phyloP scores from a whole-genome alignment of 1,140 invertebrate genomes.

The Drosophila obscura region DNA sequence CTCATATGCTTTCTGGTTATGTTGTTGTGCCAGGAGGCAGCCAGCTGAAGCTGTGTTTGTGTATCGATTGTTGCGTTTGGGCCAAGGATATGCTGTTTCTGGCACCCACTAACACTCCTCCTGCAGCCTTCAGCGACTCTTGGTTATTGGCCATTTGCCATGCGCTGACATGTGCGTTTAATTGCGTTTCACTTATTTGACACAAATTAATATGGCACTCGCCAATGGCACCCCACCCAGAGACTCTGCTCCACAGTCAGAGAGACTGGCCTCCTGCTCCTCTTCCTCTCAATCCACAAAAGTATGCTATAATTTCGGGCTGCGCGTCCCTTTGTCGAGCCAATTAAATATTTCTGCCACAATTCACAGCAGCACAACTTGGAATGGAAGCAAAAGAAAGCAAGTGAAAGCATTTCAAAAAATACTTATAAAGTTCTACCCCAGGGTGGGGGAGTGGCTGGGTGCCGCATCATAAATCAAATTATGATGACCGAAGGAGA shows the following conservation, averaged over 20 bases:
- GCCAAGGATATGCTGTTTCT: conserved; percentile 18
- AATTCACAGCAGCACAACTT: conserved; percentile 46
- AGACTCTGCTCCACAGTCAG: not conserved
- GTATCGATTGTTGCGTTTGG: conserved; percentile 60
- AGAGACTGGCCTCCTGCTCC: not conserved
- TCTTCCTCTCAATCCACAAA: conserved; percentile 33
- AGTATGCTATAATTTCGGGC: conserved; percentile 69
- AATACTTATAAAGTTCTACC: conserved; percentile 25
- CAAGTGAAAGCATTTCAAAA: conserved; percentile 13
- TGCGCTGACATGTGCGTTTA: conserved; percentile 78
- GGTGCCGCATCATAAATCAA: conserved; percentile 68
- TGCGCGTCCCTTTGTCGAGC: conserved; percentile 7
- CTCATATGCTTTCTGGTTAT: conserved; percentile 39
- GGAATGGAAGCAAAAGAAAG: conserved; percentile 1
- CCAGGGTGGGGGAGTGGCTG: not conserved
- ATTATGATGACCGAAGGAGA: conserved; percentile 51
- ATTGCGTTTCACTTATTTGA: conserved; percentile 81
- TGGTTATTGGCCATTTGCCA: conserved; percentile 71
- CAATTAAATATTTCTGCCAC: conserved; percentile 79
- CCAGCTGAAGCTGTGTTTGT: conserved; percentile 23
- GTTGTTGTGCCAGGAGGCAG: conserved; percentile 31
- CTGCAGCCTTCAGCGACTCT: conserved; percentile 10
- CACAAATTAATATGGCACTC: conserved; percentile 75
- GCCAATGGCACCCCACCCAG: conserved; percentile 14
- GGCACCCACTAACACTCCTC: not conserved